These are phyloP conservation scores for Phylloscopus collybita DNA, from an alignment of 2,797 vertebrate genomes.

Conservation along the genomic window DNA sequence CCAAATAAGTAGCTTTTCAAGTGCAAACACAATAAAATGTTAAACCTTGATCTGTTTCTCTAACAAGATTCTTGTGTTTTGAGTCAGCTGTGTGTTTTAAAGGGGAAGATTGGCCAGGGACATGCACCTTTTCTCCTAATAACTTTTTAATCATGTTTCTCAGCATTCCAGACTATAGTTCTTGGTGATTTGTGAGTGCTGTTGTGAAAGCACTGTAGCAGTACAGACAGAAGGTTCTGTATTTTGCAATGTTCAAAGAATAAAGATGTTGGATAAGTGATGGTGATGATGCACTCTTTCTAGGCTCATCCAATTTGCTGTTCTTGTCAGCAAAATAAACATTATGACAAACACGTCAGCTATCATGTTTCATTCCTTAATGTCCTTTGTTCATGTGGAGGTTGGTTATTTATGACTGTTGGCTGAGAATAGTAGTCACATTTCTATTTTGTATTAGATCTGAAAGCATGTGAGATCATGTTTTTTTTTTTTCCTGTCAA, in stretches of 20 bases:
- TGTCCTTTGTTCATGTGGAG: neutral
- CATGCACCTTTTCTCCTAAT: neutral
- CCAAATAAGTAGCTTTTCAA: neutral
- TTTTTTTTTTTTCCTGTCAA: neutral
- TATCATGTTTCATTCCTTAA: neutral
- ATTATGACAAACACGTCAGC: neutral
- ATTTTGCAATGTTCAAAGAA: neutral
- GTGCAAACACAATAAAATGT: neutral
- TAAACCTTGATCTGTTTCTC: neutral
- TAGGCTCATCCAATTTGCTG: neutral
- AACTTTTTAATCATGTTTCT: neutral
- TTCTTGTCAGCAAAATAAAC: neutral
- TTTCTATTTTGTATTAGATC: neutral
- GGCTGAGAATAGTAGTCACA: neutral
- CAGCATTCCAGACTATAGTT: neutral
- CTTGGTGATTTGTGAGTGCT: neutral
- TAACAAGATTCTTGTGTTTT: neutral
- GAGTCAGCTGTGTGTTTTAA: neutral
- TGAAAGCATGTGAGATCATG: neutral
- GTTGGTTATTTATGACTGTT: neutral
- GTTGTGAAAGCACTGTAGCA: neutral
- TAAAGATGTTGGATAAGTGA: neutral
- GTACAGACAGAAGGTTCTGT: neutral
- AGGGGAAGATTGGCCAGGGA: neutral
- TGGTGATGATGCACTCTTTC: neutral